These are phyloP conservation scores for Dufourea novaeangliae DNA, from an alignment of 1,140 invertebrate genomes.

Conservation along the genomic window DNA sequence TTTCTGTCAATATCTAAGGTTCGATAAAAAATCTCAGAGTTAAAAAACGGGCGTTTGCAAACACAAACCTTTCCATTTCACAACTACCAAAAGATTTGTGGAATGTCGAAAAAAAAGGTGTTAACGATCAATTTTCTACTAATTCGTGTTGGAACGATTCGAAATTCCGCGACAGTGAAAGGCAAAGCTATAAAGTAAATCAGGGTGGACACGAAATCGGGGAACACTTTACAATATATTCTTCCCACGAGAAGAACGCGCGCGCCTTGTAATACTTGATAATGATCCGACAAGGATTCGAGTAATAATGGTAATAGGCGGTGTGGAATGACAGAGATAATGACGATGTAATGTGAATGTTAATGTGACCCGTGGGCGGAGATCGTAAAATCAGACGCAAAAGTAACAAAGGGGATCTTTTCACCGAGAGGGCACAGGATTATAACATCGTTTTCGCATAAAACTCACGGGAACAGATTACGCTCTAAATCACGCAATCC, in stretches of 20 bases:
- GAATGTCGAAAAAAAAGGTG: too few relatives aligned
- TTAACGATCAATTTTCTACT: neutral
- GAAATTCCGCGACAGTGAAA: constrained; percentile 10
- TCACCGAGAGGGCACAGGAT: constrained; percentile 7
- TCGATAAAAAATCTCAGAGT: too few relatives aligned
- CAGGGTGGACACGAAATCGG: constrained; percentile 39
- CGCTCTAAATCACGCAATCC: neutral
- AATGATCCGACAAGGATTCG: constrained; percentile 51
- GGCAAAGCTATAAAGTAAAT: constrained; percentile 35
- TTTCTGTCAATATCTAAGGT: too few relatives aligned
- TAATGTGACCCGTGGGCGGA: constrained; percentile 50
- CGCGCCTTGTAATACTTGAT: constrained; percentile 49
- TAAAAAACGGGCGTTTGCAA: too few relatives aligned
- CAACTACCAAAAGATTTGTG: too few relatives aligned
- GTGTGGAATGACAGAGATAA: constrained; percentile 51
- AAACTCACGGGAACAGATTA: constrained; percentile 19
- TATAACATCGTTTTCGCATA: constrained; percentile 38
- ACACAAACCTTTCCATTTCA: too few relatives aligned
- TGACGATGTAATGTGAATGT: constrained; percentile 52
- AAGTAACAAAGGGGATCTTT: constrained; percentile 32
- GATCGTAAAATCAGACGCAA: constrained; percentile 38
- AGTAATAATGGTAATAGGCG: constrained; percentile 51
- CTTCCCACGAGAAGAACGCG: constrained; percentile 48
- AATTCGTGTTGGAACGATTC: neutral
- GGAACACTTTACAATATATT: constrained; percentile 49